Evolutionary conservation across 2,888 invertebrate genomes (phyloP), one percentile per base, ranked within the genome.

Genomic region (Cephus spinipes): DNA sequence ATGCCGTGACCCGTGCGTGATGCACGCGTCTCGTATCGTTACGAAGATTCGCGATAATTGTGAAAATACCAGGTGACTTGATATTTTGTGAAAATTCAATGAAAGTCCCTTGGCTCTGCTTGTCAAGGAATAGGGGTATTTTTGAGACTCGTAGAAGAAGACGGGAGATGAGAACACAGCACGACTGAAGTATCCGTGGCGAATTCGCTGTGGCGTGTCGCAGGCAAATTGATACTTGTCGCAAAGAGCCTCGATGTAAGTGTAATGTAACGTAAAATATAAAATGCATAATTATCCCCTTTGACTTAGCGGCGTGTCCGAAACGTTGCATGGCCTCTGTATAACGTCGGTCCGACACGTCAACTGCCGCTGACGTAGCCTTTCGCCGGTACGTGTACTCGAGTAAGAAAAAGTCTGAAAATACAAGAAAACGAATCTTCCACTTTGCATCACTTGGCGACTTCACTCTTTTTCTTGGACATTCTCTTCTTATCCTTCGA

Each of bases 191-290:
- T 78, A 68, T 23, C 31, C 32, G 36, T 30, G 71, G 69, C 31
- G 73, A 78, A 78, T 75, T 79, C 75, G 79, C 80, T 81, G 83
- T 85, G 83, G 85, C 85, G 86, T 86, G 86, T 83, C 85, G 82
- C 83, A 76, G 77, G 77, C 79, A 87, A 89, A 89, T 89, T 86
- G 86, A 86, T 86, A 83, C 87, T 84, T 85, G 85, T 86, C 84
- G 83, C 81, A 75, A 81, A 85, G 86, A 81, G 84, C 85, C 85
- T 79, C 80, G 85, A 83, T 82, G 85, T 82, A 83, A 83, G 81
- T 83, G 84, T 85, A 85, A 87, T 85, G 84, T 83, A 85, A 84
- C 82, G 79, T 83, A 83, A 55, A 85, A 84, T 82, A 79, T 83
- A 83, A 55, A 86, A 83, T 83, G 83, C 84, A 82, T 86, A 87